phyloP scores from a whole-genome alignment of 1,140 invertebrate species.

The Drosophila malerkotliana region DNA sequence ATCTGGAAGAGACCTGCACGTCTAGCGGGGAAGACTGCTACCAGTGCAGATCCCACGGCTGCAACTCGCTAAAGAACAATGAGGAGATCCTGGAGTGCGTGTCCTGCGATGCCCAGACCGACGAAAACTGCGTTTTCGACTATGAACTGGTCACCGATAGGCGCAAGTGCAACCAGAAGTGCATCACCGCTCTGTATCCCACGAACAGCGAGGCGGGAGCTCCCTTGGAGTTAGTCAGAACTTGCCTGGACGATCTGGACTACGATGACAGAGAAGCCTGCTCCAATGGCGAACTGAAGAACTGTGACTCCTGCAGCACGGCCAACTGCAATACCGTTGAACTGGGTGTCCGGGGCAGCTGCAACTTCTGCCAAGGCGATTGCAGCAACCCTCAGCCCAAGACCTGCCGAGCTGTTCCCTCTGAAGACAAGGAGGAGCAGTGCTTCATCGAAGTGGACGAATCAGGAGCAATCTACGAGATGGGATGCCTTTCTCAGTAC shows the following conservation, averaged over 20 bases:
- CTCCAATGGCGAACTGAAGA: constrained; percentile 20
- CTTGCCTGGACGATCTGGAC: constrained; percentile 70
- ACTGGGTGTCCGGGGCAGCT: constrained; percentile 61
- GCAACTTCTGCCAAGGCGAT: constrained; percentile 62
- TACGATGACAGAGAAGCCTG: constrained; percentile 63
- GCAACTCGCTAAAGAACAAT: constrained; percentile 52
- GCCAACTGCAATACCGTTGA: constrained; percentile 57
- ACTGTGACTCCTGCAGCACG: constrained; percentile 55
- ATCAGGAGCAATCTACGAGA: constrained; percentile 24
- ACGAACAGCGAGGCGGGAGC: constrained; percentile 48
- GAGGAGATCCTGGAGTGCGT: constrained; percentile 58
- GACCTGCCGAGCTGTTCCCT: constrained; percentile 62
- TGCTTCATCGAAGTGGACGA: constrained; percentile 70
- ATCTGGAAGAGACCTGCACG: constrained; percentile 27
- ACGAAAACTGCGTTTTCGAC: constrained; percentile 61
- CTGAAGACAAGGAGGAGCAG: constrained; percentile 38
- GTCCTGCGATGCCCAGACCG: constrained; percentile 60
- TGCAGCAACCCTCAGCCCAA: constrained; percentile 49
- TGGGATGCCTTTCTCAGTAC: constrained; percentile 72
- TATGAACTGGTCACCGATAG: constrained; percentile 40
- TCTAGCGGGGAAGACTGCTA: constrained; percentile 41
- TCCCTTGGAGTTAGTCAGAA: constrained; percentile 61
- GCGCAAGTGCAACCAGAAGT: constrained; percentile 59
- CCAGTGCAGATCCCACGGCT: constrained; percentile 70
- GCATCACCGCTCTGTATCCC: constrained; percentile 72